Conservation (phyloP, 2,888 invertebrate species). For the Coenonympha arcania region DNA sequence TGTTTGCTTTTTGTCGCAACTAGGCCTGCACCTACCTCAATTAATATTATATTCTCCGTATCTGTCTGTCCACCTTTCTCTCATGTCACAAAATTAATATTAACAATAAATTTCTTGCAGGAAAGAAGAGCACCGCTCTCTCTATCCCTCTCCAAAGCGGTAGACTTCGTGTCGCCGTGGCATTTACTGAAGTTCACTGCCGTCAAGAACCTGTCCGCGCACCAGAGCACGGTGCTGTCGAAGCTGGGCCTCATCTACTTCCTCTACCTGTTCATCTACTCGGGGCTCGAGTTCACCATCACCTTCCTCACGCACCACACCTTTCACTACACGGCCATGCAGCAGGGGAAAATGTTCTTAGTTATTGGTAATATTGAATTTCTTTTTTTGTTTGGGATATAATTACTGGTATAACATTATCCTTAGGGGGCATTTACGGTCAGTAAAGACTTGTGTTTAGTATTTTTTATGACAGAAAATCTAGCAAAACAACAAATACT, state of each 20-base stretch:
- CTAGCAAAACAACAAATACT: too few relatives aligned
- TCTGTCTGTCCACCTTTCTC: too few relatives aligned
- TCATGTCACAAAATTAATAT: too few relatives aligned
- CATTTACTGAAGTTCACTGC: conserved; percentile 76
- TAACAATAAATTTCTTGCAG: too few relatives aligned
- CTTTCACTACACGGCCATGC: conserved; percentile 93
- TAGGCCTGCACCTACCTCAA: too few relatives aligned
- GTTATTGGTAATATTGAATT: conserved; percentile 82
- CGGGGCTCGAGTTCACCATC: conserved; percentile 96
- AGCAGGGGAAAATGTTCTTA: conserved; percentile 98
- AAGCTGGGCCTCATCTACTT: conserved; percentile 87
- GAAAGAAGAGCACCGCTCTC: conserved; percentile 80
- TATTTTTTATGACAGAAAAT: too few relatives aligned
- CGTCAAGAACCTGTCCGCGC: conserved; percentile 75
- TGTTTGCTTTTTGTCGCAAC: too few relatives aligned
- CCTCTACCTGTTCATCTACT: conserved; percentile 93
- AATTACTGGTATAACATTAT: too few relatives aligned
- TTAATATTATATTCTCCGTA: too few relatives aligned
- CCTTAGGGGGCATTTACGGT: too few relatives aligned
- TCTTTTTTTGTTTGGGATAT: too few relatives aligned
- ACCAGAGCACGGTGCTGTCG: conserved; percentile 78
- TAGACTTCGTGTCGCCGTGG: conserved; percentile 65
- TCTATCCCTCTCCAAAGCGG: conserved; percentile 77
- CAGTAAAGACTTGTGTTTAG: too few relatives aligned
- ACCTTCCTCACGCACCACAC: conserved; percentile 96